Evolutionary conservation across 1,140 invertebrate genomes (phyloP).

Genomic region (Uloborus diversus): DNA sequence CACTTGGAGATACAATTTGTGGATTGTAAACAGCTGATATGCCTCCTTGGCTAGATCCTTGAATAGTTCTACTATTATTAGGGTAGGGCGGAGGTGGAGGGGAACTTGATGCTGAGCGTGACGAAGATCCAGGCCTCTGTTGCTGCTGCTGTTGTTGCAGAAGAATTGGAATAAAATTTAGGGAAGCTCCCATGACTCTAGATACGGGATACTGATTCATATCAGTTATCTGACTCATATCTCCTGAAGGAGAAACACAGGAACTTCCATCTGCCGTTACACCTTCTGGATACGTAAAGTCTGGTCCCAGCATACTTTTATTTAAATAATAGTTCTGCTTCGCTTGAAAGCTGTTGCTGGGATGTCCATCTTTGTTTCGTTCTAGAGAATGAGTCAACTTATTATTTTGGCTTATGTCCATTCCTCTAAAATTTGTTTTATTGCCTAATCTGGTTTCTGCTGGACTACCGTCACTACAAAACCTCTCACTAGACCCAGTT

Average conservation of each 20-base stretch:
- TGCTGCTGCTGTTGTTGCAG: constrained; percentile 29
- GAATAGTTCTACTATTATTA: constrained; percentile 8
- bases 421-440: constrained; percentile 16
- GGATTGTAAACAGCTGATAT: constrained; percentile 49
- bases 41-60: not conserved
- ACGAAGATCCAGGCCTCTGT: constrained; percentile 3
- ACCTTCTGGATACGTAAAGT: constrained; percentile 51
- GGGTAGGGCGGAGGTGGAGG: constrained; percentile 47
- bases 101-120: constrained; percentile 24
- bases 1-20: constrained; percentile 36
- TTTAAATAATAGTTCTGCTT: constrained; percentile 58
- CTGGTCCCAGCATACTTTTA: constrained; percentile 57
- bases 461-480: constrained; percentile 36
- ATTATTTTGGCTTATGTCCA: constrained; percentile 28
- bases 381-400: constrained; percentile 57
- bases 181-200: constrained; percentile 21
- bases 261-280: constrained; percentile 3
- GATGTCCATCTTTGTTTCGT: constrained; percentile 57
- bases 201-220: not conserved
- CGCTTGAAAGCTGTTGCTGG: constrained; percentile 55
- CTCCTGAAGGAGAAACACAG: constrained; percentile 25
- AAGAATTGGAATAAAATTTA: constrained; percentile 41
- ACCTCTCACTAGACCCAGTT: constrained; percentile 46
- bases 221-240: constrained; percentile 24
- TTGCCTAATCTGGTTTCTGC: constrained; percentile 17